Evolutionary conservation across 2,888 invertebrate genomes (phyloP).

Genomic region (Cinara cedri): DNA sequence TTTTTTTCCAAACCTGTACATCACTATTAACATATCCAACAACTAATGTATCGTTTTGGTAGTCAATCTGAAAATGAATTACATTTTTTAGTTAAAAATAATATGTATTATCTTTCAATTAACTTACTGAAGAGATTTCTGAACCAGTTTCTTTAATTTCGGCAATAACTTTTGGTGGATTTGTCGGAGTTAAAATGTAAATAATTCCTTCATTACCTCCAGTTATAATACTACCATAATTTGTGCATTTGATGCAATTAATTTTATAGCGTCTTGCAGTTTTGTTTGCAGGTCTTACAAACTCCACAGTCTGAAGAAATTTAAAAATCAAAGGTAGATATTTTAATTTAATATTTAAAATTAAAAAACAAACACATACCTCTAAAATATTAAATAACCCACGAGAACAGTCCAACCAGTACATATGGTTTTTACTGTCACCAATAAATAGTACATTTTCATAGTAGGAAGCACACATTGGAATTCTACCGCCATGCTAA

Average conservation of each 20-base stretch:
- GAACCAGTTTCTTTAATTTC: constrained; percentile 20
- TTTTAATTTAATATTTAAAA: neutral
- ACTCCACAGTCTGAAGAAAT: constrained; percentile 5
- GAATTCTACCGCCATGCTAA: constrained; percentile 24
- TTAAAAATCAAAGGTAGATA: neutral
- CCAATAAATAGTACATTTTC: constrained; percentile 46
- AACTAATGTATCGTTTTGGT: constrained; percentile 45
- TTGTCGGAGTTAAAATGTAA: constrained; percentile 40
- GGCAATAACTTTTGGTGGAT: constrained; percentile 35
- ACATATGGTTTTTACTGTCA: constrained; percentile 34
- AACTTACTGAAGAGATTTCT: constrained; percentile 51
- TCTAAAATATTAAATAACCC: constrained; percentile 10
- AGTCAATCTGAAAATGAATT: constrained; percentile 43
- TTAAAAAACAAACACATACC: neutral
- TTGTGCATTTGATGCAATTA: constrained; percentile 42
- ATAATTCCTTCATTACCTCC: constrained; percentile 44
- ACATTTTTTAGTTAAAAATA: neutral
- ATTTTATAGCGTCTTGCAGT: constrained; percentile 14
- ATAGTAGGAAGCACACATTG: constrained; percentile 47
- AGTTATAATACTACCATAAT: constrained; percentile 49
- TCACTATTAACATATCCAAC: constrained; percentile 44
- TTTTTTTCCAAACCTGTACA: constrained; percentile 46
- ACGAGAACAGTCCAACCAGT: constrained; percentile 46
- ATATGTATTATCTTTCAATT: neutral
- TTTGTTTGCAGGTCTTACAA: neutral